Base-by-base conservation (phyloP, 64 coral and sea anemone species). In the Hydrozoanthus tunicans region DNA sequence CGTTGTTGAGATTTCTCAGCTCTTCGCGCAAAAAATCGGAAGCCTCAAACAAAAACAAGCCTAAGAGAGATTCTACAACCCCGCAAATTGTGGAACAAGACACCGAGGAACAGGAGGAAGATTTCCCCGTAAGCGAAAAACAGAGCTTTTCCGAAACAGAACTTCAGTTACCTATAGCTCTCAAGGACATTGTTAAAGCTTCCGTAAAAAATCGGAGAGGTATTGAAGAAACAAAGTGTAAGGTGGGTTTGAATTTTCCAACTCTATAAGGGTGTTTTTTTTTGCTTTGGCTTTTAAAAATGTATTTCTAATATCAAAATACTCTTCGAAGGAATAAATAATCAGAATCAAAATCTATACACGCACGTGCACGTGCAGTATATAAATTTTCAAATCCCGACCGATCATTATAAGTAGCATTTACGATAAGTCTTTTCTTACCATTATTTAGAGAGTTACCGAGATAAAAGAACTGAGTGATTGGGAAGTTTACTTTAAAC, bases 401-500 rank as follows among this genome's bases (percentile, higher is more conserved):
- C 20, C 20, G 20, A 53, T 13, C 76, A 17, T 53, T 13, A 64
- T 13, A 25, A 58, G 8, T 32, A 13, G 3, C 27, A 13, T 14
- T 9, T 6, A 58, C 24, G 5, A 24, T 60, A 9, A 25, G 25
- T 62, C n/a, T 62, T 51, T 6, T 4, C 7, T 60, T 59, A 13
- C 83, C 10, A 8, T 43, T 43, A 58, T 81, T 5, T 14, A 86
- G 83, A 53, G 55, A 74, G 68, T 86, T 58, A 86, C 20, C 9
- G 70, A 86, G 4, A 74, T 86, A 15, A 73, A 86, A 55, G 83
- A 86, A 14, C 68, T 86, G 55, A 32, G 25, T 73, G 68, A 24
- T 11, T 86, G 83, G 83, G 55, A 86, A 32, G 67, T 86, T 9
- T 86, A 73, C 25, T 57, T 86, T 24, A 86, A 86, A 73, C 59